Base-by-base conservation (phyloP, 2,113 vertebrate genomes). In the Seriola quinqueradiata region DNA sequence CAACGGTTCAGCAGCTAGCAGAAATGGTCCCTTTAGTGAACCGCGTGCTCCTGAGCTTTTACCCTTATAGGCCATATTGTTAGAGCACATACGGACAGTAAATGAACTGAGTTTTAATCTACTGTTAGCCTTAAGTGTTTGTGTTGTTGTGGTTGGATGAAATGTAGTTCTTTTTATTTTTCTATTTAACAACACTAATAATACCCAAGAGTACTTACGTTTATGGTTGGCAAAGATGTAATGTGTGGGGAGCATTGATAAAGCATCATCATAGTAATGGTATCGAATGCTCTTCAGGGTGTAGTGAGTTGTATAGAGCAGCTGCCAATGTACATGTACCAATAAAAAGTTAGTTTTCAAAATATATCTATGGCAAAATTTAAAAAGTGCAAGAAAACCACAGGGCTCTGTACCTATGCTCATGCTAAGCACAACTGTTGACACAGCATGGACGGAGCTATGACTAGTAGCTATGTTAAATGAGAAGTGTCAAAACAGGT, bases 41-140 rank as follows among this genome's bases (percentile, higher is more conserved):
- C 44, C 9, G 5, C 36, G 23, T 5, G 28, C 71, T 70, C 44
- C 38, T 21, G 36, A 65, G 64, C 81, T 73, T 81, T 69, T 38
- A 52, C 44, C 71, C 34, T 52, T 36, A 11, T 28, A 28, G 28
- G 44, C 71, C 40, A 11, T 60, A 40, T 71, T 86, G 55, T 75
- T 79, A 70, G 40, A 75, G 19, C 58, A 42, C 38, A 71, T 69
- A 65, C 1, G 19, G 58, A 5, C 21, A 6, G 61, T 77, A 81
- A 77, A 91, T 86, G 68, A 85, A 55, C 63, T 50, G 48, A 7
- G 21, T 64, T 17, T 40, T 28, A 75, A 77, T 64, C 69, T 38
- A 34, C 32, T 40, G 36, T 84, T 52, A 4, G 23, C 12, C 76
- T 79, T 79, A 23, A 2, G 36, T 42, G 50, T 75, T 17, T 71